Percentiles rank a stretch among this genome's conserved stretches.
These are phyloP conservation scores for Enteromius radiatus DNA, from an alignment of 2,797 vertebrate species.

Conservation along the genomic window DNA sequence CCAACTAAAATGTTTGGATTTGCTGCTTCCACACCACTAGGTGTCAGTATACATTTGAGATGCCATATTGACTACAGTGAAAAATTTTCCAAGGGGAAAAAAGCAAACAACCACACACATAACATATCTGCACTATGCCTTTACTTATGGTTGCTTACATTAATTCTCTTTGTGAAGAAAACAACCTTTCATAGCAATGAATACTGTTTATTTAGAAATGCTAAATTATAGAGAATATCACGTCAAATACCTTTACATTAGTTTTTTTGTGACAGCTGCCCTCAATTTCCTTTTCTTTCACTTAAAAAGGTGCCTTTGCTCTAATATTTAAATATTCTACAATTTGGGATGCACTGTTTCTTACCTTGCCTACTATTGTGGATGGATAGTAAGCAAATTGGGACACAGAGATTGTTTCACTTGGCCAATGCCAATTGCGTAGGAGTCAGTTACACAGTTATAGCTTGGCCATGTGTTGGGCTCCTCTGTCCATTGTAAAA, in stretches of 20 bases:
- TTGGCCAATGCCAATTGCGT: background rate
- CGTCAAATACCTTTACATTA: background rate
- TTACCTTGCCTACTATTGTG: background rate
- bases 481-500: background rate
- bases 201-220: too few species aligned
- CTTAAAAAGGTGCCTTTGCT: background rate
- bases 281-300: background rate
- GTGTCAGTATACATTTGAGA: background rate
- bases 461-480: background rate
- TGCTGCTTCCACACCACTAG: background rate
- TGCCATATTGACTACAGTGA: background rate
- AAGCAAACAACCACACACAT: background rate
- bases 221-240: background rate
- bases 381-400: background rate
- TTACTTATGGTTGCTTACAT: background rate
- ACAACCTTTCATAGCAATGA: background rate
- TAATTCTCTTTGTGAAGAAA: background rate
- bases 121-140: background rate
- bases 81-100: background rate
- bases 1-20: background rate
- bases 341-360: background rate
- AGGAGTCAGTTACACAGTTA: slow-evolving; percentile 15
- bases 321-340: background rate
- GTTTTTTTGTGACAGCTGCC: background rate
- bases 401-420: slow-evolving; percentile 5